phyloP scores from a whole-genome alignment of 2,888 invertebrate species.

The Mythimna ferrago region DNA sequence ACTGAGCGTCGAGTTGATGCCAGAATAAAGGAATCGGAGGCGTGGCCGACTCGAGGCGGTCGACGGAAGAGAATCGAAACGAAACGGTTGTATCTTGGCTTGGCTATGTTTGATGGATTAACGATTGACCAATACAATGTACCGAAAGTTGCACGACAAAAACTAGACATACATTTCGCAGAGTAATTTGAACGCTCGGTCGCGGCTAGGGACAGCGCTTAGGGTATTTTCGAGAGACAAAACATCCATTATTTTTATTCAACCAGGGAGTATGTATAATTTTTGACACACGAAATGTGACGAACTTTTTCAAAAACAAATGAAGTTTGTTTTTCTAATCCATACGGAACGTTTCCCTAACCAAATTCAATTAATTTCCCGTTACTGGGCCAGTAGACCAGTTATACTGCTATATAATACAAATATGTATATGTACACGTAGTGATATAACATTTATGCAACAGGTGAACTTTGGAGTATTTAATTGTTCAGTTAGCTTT shows the following conservation, averaged over 20 bases:
- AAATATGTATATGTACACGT: neutral
- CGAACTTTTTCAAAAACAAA: neutral
- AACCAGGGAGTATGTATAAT: neutral
- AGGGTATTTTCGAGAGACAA: neutral
- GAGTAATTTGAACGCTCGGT: too few species aligned
- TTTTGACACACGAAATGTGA: neutral
- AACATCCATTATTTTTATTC: neutral
- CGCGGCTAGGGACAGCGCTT: neutral
- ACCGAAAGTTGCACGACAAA: too few species aligned
- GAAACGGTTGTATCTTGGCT: too few species aligned
- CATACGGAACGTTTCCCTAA: neutral
- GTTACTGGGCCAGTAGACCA: neutral
- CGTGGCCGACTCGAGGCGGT: too few species aligned
- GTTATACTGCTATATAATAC: neutral
- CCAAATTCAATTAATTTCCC: constrained; percentile 11
- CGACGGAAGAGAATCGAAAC: too few species aligned
- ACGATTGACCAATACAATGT: too few species aligned
- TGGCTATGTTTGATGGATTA: too few species aligned
- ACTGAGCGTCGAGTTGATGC: too few species aligned
- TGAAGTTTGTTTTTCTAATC: neutral
- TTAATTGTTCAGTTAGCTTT: constrained; percentile 18
- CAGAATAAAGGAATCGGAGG: too few species aligned
- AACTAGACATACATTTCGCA: too few species aligned
- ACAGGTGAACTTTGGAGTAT: constrained; percentile 35
- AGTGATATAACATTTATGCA: constrained; percentile 9